phyloP scores from a whole-genome alignment of 2,888 invertebrate species.

The Apodemia duryi region DNA sequence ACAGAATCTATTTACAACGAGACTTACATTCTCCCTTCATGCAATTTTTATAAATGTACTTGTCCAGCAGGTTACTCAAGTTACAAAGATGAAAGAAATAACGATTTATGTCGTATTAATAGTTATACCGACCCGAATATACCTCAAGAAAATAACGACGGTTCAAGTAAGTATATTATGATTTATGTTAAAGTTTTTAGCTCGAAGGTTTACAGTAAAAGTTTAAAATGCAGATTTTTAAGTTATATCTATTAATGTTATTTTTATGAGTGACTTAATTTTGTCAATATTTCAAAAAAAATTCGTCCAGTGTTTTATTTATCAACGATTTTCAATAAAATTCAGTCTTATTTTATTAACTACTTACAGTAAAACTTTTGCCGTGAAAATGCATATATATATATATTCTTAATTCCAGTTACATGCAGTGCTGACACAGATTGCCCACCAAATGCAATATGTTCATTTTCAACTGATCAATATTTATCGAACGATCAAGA shows the following conservation, averaged over 20 bases:
- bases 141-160: slow-evolving; percentile 32
- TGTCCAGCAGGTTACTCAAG: slow-evolving; percentile 59
- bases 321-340: too few relatives aligned
- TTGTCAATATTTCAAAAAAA: too few relatives aligned
- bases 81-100: slow-evolving; percentile 50
- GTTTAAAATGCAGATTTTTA: too few relatives aligned
- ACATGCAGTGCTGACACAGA: slow-evolving; percentile 86
- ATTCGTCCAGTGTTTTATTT: too few relatives aligned
- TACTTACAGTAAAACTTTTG: too few relatives aligned
- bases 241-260: too few relatives aligned
- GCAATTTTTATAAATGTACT: slow-evolving; percentile 46
- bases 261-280: too few relatives aligned
- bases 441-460: slow-evolving; percentile 91
- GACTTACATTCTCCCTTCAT: slow-evolving; percentile 53
- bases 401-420: slow-evolving; percentile 57
- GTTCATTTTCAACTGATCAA: slow-evolving; percentile 72
- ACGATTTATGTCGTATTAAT: slow-evolving; percentile 53
- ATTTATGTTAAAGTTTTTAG: background rate
- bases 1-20: slow-evolving; percentile 59
- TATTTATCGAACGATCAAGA: slow-evolving; percentile 53
- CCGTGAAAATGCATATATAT: background rate
- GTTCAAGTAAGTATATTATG: slow-evolving; percentile 44
- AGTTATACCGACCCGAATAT: slow-evolving; percentile 32
- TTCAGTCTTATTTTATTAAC: too few relatives aligned
- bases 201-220: too few relatives aligned